Evolutionary conservation across 2,797 vertebrate species (phyloP).

Genomic region (Neostethus bicornis): DNA sequence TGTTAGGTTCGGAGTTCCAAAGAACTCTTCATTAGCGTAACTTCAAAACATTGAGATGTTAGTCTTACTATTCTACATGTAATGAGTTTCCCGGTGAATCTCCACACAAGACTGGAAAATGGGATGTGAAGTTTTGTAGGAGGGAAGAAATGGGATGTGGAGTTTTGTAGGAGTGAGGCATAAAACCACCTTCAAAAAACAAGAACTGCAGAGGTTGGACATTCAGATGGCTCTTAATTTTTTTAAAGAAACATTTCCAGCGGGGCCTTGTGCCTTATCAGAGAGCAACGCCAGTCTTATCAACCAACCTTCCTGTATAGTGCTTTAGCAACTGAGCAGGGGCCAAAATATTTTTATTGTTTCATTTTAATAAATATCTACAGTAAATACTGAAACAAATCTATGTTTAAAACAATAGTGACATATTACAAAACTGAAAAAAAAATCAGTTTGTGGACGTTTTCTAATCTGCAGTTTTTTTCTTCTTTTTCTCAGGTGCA

Average conservation of each 20-base stretch:
- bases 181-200: constrained; percentile 4
- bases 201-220: no score
- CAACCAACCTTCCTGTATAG: constrained; percentile 74
- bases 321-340: constrained; percentile 43
- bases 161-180: constrained; percentile 18
- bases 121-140: constrained; percentile 29
- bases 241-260: constrained; percentile 60
- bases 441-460: no score
- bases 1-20: constrained; percentile 59
- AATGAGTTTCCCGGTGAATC: constrained; percentile 51
- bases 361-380: constrained; percentile 1
- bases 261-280: constrained; percentile 67
- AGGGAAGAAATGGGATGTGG: constrained; percentile 26
- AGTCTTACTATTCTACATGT: constrained; percentile 63
- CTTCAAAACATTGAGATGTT: constrained; percentile 55
- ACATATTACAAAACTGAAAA: no score
- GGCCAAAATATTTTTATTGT: constrained; percentile 40
- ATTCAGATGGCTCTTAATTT: constrained; percentile 57
- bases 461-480: no score
- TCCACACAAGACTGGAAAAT: constrained; percentile 35
- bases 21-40: constrained; percentile 68
- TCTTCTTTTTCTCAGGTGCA: neutral
- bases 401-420: neutral
- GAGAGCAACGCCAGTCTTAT: constrained; percentile 55
- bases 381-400: neutral